A percentile compares a stretch with the other conserved stretches of the same genome.
Conservation (phyloP, 2,888 invertebrate genomes). For the Lumbricus terrestris region DNA sequence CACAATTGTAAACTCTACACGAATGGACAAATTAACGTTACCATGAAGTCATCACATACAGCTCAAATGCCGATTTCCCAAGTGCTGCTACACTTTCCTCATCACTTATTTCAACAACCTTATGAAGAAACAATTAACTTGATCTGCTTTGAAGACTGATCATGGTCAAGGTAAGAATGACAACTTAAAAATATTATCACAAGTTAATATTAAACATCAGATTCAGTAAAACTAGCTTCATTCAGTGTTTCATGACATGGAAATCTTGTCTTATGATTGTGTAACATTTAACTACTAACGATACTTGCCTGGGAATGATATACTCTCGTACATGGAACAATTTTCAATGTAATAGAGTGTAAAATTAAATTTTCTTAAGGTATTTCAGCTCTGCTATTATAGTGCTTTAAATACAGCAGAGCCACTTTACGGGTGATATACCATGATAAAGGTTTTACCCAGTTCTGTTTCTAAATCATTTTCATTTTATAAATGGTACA, state of each 20-base stretch:
- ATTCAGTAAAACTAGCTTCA: not conserved
- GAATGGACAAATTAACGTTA: not conserved
- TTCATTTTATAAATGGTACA: not conserved
- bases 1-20: not conserved
- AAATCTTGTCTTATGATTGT: not conserved
- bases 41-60: not conserved
- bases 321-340: not conserved
- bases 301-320: not conserved
- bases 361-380: not conserved
- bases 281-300: not conserved
- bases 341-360: not conserved
- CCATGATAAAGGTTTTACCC: not conserved
- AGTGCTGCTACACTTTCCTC: not conserved
- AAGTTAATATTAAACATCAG: not conserved
- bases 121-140: not conserved
- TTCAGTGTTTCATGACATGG: not conserved
- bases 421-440: not conserved
- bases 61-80: not conserved
- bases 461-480: not conserved
- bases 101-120: conserved; percentile 6
- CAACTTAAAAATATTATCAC: not conserved
- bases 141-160: not conserved
- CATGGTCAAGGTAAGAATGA: not conserved
- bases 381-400: not conserved
- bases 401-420: not conserved